A percentile compares a stretch with the other conserved stretches of the same genome.
phyloP scores from a whole-genome alignment of 2,888 invertebrate species.

The Galeopsomyia nigrocyanea region DNA sequence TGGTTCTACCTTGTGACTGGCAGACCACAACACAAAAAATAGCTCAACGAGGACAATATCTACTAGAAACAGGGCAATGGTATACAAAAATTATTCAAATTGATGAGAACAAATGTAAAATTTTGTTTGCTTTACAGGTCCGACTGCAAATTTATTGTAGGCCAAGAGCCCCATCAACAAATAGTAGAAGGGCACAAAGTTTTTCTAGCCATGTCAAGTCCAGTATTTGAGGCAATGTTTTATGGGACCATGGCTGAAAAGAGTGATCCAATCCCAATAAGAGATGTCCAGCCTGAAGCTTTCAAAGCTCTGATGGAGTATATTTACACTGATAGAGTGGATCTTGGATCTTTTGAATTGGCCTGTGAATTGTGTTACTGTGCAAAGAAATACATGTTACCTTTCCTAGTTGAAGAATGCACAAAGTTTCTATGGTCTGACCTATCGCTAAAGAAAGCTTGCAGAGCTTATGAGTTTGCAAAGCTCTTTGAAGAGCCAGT shows the following conservation, averaged over 20 bases:
- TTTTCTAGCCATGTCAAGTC: slow-evolving; percentile 87
- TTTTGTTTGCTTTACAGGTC: slow-evolving; percentile 62
- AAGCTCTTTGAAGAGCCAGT: slow-evolving; percentile 86
- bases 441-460: slow-evolving; percentile 83
- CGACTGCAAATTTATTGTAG: slow-evolving; percentile 86
- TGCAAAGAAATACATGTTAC: slow-evolving; percentile 90
- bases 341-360: slow-evolving; percentile 85
- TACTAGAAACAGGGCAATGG: slow-evolving; percentile 85
- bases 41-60: slow-evolving; percentile 80
- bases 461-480: slow-evolving; percentile 88
- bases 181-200: slow-evolving; percentile 83
- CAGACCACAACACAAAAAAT: slow-evolving; percentile 80
- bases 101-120: not conserved
- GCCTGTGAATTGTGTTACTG: slow-evolving; percentile 90
- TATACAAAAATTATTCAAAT: slow-evolving; percentile 3
- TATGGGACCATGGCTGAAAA: slow-evolving; percentile 87
- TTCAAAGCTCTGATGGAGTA: slow-evolving; percentile 87
- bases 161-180: slow-evolving; percentile 80
- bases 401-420: slow-evolving; percentile 85
- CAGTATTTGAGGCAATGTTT: slow-evolving; percentile 89
- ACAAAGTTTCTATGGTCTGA: slow-evolving; percentile 87
- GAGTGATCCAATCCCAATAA: slow-evolving; percentile 81
- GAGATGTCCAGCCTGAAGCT: slow-evolving; percentile 89
- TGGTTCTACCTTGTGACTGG: slow-evolving; percentile 77
- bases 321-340: slow-evolving; percentile 84